Conservation (phyloP, 2,888 invertebrate genomes). For the Tyria jacobaeae region DNA sequence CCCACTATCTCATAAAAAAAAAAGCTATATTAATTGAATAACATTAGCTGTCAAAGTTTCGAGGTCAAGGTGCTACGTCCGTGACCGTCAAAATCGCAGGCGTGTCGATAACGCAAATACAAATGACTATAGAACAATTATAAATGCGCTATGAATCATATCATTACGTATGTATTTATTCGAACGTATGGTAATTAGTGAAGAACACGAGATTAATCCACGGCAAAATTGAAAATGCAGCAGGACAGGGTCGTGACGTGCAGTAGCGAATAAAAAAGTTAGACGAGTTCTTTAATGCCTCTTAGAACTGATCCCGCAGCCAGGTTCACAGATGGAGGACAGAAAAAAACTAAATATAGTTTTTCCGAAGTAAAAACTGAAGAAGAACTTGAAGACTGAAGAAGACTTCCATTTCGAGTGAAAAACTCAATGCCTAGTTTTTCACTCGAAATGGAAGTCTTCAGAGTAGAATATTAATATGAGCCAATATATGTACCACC, state of each 20-base stretch:
- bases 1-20: too few relatives aligned
- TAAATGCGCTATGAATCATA: conserved; percentile 39
- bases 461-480: neutral
- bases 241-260: neutral
- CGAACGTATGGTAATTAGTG: conserved; percentile 8
- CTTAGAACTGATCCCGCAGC: neutral
- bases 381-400: too few relatives aligned
- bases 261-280: neutral
- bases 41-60: neutral
- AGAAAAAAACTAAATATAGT: neutral
- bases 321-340: neutral
- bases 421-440: too few relatives aligned
- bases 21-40: neutral
- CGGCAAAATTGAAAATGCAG: neutral
- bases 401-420: too few relatives aligned
- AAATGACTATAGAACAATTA: conserved; percentile 39
- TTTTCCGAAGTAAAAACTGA: too few relatives aligned
- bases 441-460: neutral
- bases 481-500: too few relatives aligned
- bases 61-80: conserved; percentile 19
- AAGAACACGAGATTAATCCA: neutral
- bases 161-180: conserved; percentile 39
- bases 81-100: conserved; percentile 36
- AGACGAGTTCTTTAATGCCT: neutral
- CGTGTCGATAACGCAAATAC: conserved; percentile 34